Conservation (phyloP, 2,113 vertebrate genomes). For the Trogon surrucura region DNA sequence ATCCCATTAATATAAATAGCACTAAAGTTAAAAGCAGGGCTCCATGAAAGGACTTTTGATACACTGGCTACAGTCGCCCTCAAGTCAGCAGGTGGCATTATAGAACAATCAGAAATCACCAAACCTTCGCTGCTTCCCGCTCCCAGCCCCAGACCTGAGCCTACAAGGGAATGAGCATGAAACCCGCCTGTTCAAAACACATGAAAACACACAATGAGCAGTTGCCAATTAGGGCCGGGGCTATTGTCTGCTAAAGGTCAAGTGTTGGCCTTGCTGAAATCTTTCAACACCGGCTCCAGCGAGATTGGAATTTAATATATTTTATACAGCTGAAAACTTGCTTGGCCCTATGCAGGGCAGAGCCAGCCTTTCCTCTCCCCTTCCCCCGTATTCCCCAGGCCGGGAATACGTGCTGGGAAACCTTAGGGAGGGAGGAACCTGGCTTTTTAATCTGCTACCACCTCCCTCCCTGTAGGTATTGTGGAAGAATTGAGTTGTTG, state of each 20-base stretch:
- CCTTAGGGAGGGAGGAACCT: conserved; percentile 35
- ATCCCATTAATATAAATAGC: conserved; percentile 66
- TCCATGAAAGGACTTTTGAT: conserved; percentile 51
- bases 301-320: neutral
- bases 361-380: conserved; percentile 20
- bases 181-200: neutral
- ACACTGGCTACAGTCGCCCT: conserved; percentile 16
- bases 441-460: conserved; percentile 46
- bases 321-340: conserved; percentile 2
- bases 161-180: conserved; percentile 39
- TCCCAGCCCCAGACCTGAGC: conserved; percentile 28
- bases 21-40: conserved; percentile 47
- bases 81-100: conserved; percentile 67
- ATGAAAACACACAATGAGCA: conserved; percentile 29
- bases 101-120: conserved; percentile 50
- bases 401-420: conserved; percentile 34
- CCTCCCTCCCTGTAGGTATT: conserved; percentile 50
- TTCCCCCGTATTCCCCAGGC: conserved; percentile 32
- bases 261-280: conserved; percentile 58
- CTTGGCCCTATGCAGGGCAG: neutral
- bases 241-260: conserved; percentile 65
- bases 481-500: conserved; percentile 49
- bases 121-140: neutral
- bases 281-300: conserved; percentile 29
- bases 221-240: conserved; percentile 42